phyloP scores from a whole-genome alignment of 2,797 vertebrate genomes.

The Rhinoraja longicauda region DNA sequence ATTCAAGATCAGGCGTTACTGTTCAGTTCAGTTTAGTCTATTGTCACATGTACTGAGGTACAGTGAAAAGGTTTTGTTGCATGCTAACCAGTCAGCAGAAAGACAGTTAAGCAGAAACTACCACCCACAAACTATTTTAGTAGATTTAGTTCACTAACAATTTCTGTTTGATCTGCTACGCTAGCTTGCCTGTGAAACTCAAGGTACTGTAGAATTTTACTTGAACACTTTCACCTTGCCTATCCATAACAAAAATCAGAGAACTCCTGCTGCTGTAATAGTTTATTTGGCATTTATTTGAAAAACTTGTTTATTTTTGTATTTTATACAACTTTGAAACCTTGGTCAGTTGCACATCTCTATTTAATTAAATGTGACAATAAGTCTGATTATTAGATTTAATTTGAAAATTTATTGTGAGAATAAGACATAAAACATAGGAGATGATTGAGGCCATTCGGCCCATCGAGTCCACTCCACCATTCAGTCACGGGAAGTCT shows the following conservation, averaged over 20 bases:
- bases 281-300: neutral
- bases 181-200: neutral
- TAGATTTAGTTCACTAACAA: neutral
- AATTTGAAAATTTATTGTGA: neutral
- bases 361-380: neutral
- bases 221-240: neutral
- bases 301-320: neutral
- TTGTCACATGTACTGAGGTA: too few relatives aligned
- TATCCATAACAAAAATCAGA: neutral
- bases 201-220: neutral
- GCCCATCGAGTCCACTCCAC: too few relatives aligned
- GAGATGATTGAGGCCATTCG: too few relatives aligned
- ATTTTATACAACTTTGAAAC: neutral
- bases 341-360: neutral
- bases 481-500: too few relatives aligned
- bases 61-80: too few relatives aligned
- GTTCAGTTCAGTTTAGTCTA: too few relatives aligned
- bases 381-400: neutral
- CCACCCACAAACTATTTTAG: neutral
- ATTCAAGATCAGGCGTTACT: too few relatives aligned
- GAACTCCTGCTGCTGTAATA: neutral
- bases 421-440: neutral
- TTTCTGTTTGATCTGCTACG: neutral
- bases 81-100: too few relatives aligned
- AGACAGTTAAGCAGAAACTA: neutral